A percentile compares a stretch with the other conserved stretches of the same genome.
These are phyloP conservation scores for Burhinus bistriatus DNA, from an alignment of 2,113 vertebrate genomes.

Conservation along the genomic window DNA sequence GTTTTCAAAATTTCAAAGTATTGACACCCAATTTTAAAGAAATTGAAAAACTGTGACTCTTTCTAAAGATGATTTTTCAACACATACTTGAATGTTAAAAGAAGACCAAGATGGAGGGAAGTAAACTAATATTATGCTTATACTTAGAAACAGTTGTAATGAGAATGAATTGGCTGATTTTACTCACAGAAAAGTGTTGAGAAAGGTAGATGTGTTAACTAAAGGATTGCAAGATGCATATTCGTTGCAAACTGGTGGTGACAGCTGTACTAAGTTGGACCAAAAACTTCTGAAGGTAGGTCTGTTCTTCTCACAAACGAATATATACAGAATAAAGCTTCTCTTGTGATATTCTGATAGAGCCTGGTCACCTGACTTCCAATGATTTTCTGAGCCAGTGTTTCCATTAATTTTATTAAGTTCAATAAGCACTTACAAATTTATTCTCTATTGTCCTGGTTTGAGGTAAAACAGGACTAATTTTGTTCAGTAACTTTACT, in stretches of 20 bases:
- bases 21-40: background rate
- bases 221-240: background rate
- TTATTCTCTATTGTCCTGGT: background rate
- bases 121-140: background rate
- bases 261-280: background rate
- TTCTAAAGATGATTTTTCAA: background rate
- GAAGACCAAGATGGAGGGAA: background rate
- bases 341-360: background rate
- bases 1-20: too few relatives aligned
- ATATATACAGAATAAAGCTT: background rate
- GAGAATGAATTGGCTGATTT: background rate
- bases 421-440: background rate
- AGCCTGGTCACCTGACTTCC: background rate
- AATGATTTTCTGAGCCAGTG: background rate
- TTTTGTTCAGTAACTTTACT: too few relatives aligned
- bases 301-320: background rate
- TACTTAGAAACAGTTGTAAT: background rate
- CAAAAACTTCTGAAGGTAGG: background rate
- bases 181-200: background rate
- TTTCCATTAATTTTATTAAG: background rate
- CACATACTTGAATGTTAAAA: background rate
- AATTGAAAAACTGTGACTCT: background rate
- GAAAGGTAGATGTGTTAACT: background rate
- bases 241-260: background rate
- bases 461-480: too few relatives aligned